Evolutionary conservation across 64 coral and sea anemone genomes (phyloP).

Genomic region (Actinia equina): DNA sequence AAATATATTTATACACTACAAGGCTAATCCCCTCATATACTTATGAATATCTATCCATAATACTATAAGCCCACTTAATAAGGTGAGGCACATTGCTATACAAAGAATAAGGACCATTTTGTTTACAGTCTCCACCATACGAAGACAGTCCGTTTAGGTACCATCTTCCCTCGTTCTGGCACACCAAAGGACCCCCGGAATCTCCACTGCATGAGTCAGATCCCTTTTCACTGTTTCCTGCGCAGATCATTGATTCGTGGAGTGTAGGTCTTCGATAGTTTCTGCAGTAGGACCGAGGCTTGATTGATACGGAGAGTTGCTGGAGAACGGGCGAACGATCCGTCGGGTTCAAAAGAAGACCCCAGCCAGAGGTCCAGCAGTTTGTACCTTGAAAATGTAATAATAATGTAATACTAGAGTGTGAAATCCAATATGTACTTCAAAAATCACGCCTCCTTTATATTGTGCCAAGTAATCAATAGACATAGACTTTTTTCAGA

Average conservation of each 20-base stretch:
- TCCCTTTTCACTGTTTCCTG: not conserved
- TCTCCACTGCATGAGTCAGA: slow-evolving; percentile 11
- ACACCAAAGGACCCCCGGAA: slow-evolving; percentile 20
- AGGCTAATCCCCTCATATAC: not conserved
- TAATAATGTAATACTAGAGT: not conserved
- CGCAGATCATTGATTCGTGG: slow-evolving; percentile 11
- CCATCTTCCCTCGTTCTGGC: not conserved
- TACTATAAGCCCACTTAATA: slow-evolving; percentile 8
- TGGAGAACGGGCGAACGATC: not conserved
- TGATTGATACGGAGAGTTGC: not conserved
- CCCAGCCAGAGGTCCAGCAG: slow-evolving; percentile 30
- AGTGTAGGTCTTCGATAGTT: not conserved
- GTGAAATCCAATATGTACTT: not conserved
- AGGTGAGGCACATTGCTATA: slow-evolving; percentile 7
- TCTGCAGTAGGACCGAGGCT: not conserved
- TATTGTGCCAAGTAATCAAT: not conserved
- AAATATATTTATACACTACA: not conserved
- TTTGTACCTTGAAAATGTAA: not conserved
- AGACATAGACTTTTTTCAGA: too few relatives aligned
- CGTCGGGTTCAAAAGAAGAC: not conserved
- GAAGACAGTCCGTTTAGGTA: slow-evolving; percentile 5
- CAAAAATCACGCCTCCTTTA: not conserved
- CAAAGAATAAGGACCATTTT: not conserved
- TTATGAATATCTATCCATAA: slow-evolving; percentile 23
- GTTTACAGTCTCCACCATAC: slow-evolving; percentile 2